Evolutionary conservation across 2,113 vertebrate species (phyloP).

Genomic region (Rhineura floridana): DNA sequence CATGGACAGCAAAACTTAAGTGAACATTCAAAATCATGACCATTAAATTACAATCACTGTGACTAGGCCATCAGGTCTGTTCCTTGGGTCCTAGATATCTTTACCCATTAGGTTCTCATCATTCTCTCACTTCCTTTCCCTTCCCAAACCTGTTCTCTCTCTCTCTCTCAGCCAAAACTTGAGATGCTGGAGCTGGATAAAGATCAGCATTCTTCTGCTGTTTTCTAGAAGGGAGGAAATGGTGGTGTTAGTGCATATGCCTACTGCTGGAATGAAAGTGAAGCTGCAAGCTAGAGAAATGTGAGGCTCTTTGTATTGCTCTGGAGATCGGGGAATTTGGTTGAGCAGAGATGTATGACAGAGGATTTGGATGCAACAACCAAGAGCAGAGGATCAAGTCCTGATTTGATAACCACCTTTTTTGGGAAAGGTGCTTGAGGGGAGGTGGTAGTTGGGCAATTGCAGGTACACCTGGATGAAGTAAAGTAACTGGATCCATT

Average conservation of each 20-base stretch:
- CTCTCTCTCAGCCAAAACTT: no score
- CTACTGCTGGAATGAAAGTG: neutral
- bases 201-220: neutral
- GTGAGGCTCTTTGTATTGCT: neutral
- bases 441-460: no score
- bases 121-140: neutral
- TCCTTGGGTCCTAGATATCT: neutral
- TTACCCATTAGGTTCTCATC: neutral
- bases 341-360: neutral
- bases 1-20: neutral
- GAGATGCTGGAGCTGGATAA: neutral
- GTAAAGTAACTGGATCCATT: no score
- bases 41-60: neutral
- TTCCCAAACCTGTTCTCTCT: neutral
- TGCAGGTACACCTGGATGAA: no score
- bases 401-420: neutral
- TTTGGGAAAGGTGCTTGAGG: no score
- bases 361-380: neutral
- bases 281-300: neutral
- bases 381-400: neutral
- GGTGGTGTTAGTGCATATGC: neutral
- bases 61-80: neutral
- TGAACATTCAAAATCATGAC: neutral
- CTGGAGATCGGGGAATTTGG: neutral
- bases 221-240: neutral